Conservation (phyloP, 92 coral and sea anemone species). For the Pocillopora grandis region DNA sequence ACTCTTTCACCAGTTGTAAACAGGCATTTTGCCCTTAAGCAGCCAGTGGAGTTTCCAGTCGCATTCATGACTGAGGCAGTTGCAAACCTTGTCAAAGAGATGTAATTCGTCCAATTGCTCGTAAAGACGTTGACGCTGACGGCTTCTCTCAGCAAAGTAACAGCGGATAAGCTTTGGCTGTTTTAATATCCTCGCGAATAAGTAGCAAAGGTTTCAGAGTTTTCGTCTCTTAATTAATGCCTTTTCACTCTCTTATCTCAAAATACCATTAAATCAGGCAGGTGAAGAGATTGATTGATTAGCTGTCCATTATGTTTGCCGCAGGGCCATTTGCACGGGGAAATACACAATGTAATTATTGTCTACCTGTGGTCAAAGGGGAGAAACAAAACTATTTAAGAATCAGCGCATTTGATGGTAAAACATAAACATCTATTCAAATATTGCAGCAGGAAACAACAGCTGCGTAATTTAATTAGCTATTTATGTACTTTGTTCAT, state of each 20-base stretch:
- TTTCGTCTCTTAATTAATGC: constrained; percentile 44
- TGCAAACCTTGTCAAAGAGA: background rate
- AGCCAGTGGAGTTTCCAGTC: constrained; percentile 18
- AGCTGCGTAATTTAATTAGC: background rate
- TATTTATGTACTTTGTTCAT: background rate
- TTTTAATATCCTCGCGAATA: background rate
- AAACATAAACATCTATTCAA: constrained; percentile 22
- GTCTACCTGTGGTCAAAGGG: constrained; percentile 28
- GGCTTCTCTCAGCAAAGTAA: background rate
- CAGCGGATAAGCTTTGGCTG: constrained; percentile 5
- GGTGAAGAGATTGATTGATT: constrained; percentile 38
- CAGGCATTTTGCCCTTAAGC: constrained; percentile 55
- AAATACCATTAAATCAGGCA: constrained; percentile 44
- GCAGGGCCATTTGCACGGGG: constrained; percentile 21
- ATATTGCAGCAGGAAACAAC: constrained; percentile 11
- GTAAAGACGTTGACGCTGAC: background rate
- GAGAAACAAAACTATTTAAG: constrained; percentile 16
- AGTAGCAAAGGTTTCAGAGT: constrained; percentile 13
- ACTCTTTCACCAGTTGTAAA: constrained; percentile 58
- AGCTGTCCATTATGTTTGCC: constrained; percentile 29
- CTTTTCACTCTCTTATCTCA: constrained; percentile 46
- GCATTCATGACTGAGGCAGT: constrained; percentile 12
- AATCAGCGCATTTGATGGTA: constrained; percentile 3
- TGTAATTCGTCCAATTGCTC: background rate
- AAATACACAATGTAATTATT: constrained; percentile 1